A percentile compares a stretch with the other conserved stretches of the same genome.
Conservation (phyloP, 2,113 vertebrate genomes). For the Toxotes jaculatrix region DNA sequence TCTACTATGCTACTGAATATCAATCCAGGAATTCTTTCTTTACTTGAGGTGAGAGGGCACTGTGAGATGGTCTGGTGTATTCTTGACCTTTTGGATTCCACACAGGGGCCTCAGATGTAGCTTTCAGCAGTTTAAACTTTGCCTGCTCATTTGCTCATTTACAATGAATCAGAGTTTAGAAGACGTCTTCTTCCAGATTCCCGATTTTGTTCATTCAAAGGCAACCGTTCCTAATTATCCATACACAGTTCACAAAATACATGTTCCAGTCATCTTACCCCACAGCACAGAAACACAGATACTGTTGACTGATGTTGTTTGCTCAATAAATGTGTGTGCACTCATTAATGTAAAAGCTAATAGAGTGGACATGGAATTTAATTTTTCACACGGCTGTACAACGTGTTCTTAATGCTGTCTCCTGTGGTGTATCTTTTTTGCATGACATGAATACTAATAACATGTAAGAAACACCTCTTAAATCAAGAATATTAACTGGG, state of each 20-base stretch:
- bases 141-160: background rate
- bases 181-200: background rate
- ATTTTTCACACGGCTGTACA: slow-evolving; percentile 46
- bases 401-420: slow-evolving; percentile 35
- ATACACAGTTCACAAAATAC: background rate
- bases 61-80: background rate
- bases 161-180: background rate
- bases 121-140: background rate
- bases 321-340: slow-evolving; percentile 28
- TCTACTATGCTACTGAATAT: background rate
- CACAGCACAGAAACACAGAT: slow-evolving; percentile 17
- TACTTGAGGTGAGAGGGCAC: background rate
- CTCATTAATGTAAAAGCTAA: slow-evolving; percentile 23
- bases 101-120: background rate
- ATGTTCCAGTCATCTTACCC: background rate
- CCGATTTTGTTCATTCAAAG: background rate
- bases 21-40: background rate
- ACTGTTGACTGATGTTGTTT: slow-evolving; percentile 27
- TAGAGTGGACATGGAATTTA: slow-evolving; percentile 25
- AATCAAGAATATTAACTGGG: slow-evolving; percentile 30
- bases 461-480: slow-evolving; percentile 4
- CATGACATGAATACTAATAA: slow-evolving; percentile 52
- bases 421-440: slow-evolving; percentile 10
- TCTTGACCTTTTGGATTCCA: background rate
- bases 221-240: slow-evolving; percentile 3